Evolutionary conservation across 2,888 invertebrate genomes (phyloP), one percentile per base, ranked within the genome.

Genomic region (Acronicta alni): DNA sequence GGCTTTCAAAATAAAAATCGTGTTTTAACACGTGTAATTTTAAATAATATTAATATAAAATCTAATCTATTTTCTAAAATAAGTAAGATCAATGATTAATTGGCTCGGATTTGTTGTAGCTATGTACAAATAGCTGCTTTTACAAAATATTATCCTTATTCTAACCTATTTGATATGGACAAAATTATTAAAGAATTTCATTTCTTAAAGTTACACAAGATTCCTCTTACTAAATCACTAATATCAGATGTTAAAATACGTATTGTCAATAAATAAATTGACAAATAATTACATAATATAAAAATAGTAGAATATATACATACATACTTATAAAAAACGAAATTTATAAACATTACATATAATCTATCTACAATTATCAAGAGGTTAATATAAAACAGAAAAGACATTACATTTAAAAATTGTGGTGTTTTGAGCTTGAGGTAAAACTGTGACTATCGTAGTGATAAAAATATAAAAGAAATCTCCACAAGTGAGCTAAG

Each of bases 91-190:
- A 64, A 60, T 75, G 72, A 58, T 57, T 84, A 82, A 91, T 90
- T 93, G 93, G 93, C 93, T 93, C 93, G 93, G 93, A 93, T 93
- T 92, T 74, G 67, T 84, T 77, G 79, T 81, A 60, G 61, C 56
- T 74, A 82, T 52, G 67, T 75, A 68, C 38, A 61, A 54, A 59
- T 72, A 72, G 61, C 60, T 47, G 52, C 55, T 49, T 56, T 65
- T 69, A 67, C 37, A 64, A 78, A 72, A 73, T 68, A 64, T 63
- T 62, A 45, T 58, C 20, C 75, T 77, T 78, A 76, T 20, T 23
- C 69, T 72, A 75, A 23, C 59, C 61, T 72, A 71, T 67, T 75
- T 82, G 80, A 85, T 83, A 83, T 85, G 82, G 67, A 77, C 74
- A 75, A 79, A 78, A 54, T 43, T 42, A 64, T 60, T 47, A 16